These are phyloP conservation scores for Autographa pulchrina DNA, from an alignment of 2,888 invertebrate genomes.

Conservation along the genomic window DNA sequence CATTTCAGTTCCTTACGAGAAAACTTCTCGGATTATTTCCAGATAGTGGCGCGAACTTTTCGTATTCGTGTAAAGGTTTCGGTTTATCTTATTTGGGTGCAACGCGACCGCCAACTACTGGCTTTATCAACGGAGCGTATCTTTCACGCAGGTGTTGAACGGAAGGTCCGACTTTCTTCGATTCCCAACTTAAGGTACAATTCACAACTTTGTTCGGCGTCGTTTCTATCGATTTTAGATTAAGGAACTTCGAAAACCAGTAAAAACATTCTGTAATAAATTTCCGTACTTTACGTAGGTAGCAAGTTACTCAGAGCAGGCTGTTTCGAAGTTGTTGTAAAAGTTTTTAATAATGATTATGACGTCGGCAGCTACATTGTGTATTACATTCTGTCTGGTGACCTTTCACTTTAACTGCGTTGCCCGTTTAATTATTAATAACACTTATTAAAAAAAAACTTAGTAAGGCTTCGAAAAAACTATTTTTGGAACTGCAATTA, in stretches of 20 bases:
- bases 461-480: not conserved
- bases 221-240: constrained; percentile 88
- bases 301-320: constrained; percentile 66
- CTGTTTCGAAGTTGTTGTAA: constrained; percentile 72
- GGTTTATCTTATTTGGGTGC: constrained; percentile 76
- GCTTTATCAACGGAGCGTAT: constrained; percentile 82
- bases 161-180: constrained; percentile 84
- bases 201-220: constrained; percentile 85
- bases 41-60: constrained; percentile 59
- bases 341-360: constrained; percentile 72
- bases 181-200: constrained; percentile 84
- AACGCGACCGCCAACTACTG: constrained; percentile 64
- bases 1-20: not conserved
- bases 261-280: constrained; percentile 87
- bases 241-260: constrained; percentile 85
- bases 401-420: constrained; percentile 21
- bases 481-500: not conserved
- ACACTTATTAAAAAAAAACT: not conserved
- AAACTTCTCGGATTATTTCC: constrained; percentile 35
- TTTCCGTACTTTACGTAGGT: constrained; percentile 77
- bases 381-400: constrained; percentile 17
- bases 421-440: constrained; percentile 11
- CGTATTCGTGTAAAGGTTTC: constrained; percentile 67
- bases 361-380: constrained; percentile 52
- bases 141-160: constrained; percentile 84